Evolutionary conservation across 2,888 invertebrate genomes (phyloP).

Genomic region (Nycteola revayana): DNA sequence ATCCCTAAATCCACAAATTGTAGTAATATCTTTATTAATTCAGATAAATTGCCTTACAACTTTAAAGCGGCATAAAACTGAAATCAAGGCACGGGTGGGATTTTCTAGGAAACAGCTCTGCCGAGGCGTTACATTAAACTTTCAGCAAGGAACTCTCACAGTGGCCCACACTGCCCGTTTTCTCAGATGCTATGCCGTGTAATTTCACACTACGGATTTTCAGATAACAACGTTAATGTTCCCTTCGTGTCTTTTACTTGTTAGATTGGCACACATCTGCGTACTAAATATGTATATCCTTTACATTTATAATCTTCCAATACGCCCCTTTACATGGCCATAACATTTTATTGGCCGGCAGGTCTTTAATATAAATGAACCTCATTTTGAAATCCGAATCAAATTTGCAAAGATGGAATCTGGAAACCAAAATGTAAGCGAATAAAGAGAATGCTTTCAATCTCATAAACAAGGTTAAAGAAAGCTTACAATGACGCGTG

Average conservation of each 20-base stretch:
- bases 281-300: slow-evolving; percentile 25
- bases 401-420: not conserved
- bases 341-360: slow-evolving; percentile 24
- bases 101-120: slow-evolving; percentile 52
- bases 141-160: slow-evolving; percentile 51
- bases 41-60: slow-evolving; percentile 54
- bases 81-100: slow-evolving; percentile 55
- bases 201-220: slow-evolving; percentile 59
- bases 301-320: slow-evolving; percentile 34
- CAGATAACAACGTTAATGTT: slow-evolving; percentile 45
- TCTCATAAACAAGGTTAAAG: slow-evolving; percentile 23
- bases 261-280: slow-evolving; percentile 23
- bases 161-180: slow-evolving; percentile 25
- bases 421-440: slow-evolving; percentile 8
- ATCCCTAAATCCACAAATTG: slow-evolving; percentile 2
- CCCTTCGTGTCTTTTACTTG: slow-evolving; percentile 28
- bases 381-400: slow-evolving; percentile 12
- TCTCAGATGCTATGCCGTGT: slow-evolving; percentile 52
- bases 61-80: slow-evolving; percentile 56
- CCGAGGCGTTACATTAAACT: slow-evolving; percentile 64
- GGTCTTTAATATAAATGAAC: slow-evolving; percentile 24
- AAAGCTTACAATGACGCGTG: slow-evolving; percentile 30
- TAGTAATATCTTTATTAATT: slow-evolving; percentile 41
- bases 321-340: slow-evolving; percentile 25
- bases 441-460: slow-evolving; percentile 10